phyloP scores from a whole-genome alignment of 2,888 invertebrate genomes.

The Athalia rosae region DNA sequence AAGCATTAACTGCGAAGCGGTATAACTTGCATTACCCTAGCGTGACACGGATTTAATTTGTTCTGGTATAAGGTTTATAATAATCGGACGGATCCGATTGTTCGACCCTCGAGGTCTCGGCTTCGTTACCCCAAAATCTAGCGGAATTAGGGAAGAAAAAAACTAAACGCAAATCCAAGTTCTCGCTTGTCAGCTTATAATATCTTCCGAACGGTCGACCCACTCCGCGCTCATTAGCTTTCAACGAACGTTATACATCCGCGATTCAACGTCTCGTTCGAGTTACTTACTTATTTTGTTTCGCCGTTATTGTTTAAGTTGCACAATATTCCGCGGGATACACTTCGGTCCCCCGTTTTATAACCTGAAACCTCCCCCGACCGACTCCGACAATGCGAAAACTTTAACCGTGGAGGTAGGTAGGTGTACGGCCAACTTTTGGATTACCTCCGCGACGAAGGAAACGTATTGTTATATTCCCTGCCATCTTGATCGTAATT shows the following conservation, averaged over 20 bases:
- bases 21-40: background rate
- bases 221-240: background rate
- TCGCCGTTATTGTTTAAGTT: conserved; percentile 35
- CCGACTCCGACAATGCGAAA: background rate
- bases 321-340: background rate
- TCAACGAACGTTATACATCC: background rate
- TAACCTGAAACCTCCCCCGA: background rate
- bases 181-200: background rate
- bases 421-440: conserved; percentile 7
- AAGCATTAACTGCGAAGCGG: conserved; percentile 21
- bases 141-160: background rate
- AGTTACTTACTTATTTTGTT: background rate
- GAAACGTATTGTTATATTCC: background rate
- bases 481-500: conserved; percentile 16
- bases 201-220: background rate
- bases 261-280: conserved; percentile 18
- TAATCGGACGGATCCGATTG: background rate
- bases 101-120: background rate
- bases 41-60: conserved; percentile 24
- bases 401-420: conserved; percentile 29
- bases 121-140: background rate
- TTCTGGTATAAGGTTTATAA: background rate
- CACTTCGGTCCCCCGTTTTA: background rate
- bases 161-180: background rate
- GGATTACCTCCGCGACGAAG: background rate